A percentile compares a stretch with the other conserved stretches of the same genome.
Evolutionary conservation across 35 echinoderm and acorn worm genomes (phyloP).

Genomic region (Apostichopus parvimensis): DNA sequence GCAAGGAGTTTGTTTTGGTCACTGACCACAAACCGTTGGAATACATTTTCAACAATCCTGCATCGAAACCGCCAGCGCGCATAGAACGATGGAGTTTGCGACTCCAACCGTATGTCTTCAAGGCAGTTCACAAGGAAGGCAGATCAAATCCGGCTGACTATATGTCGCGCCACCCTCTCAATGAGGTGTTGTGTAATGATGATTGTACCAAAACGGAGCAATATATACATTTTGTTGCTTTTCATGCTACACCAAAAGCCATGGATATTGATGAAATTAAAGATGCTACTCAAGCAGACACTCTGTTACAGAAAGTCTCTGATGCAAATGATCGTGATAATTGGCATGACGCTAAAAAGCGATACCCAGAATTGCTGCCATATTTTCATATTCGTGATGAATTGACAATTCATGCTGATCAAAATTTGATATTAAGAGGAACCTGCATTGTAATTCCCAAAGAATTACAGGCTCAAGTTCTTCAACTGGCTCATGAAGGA

Average conservation of each 20-base stretch:
- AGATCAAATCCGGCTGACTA: too few species aligned
- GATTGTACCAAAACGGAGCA: conserved; percentile 42
- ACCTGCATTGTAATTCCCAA: conserved; percentile 16
- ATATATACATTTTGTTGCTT: conserved; percentile 11
- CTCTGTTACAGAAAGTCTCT: too few species aligned
- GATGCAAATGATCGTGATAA: conserved; percentile 50
- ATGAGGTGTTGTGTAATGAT: too few species aligned
- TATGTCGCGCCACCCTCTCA: too few species aligned
- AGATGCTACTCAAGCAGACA: too few species aligned
- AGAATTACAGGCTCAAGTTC: not conserved
- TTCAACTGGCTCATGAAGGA: conserved; percentile 38
- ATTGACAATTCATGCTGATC: not conserved
- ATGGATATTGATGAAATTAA: too few species aligned
- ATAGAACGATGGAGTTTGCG: too few species aligned
- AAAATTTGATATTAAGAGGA: not conserved
- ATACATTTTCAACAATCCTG: conserved; percentile 38
- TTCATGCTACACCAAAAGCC: too few species aligned
- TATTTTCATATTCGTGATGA: conserved; percentile 12
- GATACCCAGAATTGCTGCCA: not conserved
- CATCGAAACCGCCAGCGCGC: too few species aligned
- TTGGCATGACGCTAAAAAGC: not conserved
- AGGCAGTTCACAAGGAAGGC: too few species aligned
- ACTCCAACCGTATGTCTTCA: conserved; percentile 39
- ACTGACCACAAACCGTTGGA: conserved; percentile 54
- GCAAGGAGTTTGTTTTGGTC: too few species aligned